Percentiles rank a stretch among this genome's conserved stretches.
phyloP scores from a whole-genome alignment of 2,797 vertebrate genomes.

The Lepus oiostolus region DNA sequence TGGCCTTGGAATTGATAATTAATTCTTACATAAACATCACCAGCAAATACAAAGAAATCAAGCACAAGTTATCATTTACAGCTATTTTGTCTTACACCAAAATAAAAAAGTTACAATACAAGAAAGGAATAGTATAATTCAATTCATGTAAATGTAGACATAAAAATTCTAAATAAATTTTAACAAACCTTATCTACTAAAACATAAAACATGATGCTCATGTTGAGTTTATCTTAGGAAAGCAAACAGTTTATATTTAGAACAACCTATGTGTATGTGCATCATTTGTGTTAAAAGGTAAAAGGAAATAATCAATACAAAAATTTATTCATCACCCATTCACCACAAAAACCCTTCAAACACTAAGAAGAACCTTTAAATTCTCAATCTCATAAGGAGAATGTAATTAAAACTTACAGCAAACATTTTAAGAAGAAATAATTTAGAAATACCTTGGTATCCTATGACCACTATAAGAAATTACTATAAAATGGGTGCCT shows the following conservation, averaged over 20 bases:
- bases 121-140: neutral
- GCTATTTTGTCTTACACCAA: neutral
- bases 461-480: neutral
- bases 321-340: neutral
- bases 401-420: neutral
- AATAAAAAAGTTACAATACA: neutral
- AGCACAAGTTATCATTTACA: neutral
- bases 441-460: neutral
- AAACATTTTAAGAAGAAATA: conserved; percentile 23
- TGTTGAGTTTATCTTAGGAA: conserved; percentile 38
- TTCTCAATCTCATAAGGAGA: neutral
- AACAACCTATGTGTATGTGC: neutral
- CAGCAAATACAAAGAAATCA: neutral
- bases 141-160: neutral
- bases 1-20: neutral
- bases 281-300: neutral
- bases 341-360: conserved; percentile 18
- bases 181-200: neutral
- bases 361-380: neutral
- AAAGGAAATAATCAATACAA: neutral
- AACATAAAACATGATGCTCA: neutral
- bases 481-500: neutral
- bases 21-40: neutral
- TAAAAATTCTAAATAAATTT: neutral
- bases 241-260: conserved; percentile 45